Evolutionary conservation across 2,113 vertebrate species (phyloP).

Genomic region (Salvelinus namaycush): DNA sequence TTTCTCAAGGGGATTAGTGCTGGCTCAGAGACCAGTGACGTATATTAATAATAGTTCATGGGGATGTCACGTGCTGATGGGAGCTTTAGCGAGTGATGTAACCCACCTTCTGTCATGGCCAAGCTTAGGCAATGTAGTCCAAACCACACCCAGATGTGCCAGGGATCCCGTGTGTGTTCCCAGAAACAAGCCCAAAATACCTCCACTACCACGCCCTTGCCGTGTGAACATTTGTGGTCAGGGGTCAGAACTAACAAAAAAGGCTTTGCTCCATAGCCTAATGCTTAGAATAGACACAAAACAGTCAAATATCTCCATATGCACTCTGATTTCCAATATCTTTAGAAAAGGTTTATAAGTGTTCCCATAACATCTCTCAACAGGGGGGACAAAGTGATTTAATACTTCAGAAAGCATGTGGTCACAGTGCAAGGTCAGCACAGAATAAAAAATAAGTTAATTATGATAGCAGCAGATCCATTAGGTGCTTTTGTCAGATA

Average conservation of each 20-base stretch:
- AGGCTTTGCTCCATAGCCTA: not conserved
- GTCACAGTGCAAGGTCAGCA: no score
- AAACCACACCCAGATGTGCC: slow-evolving; percentile 26
- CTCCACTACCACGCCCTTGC: not conserved
- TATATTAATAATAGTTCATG: slow-evolving; percentile 26
- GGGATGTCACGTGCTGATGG: slow-evolving; percentile 12
- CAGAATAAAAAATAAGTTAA: no score
- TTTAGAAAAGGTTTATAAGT: not conserved
- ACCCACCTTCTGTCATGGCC: slow-evolving; percentile 30
- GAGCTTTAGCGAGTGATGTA: slow-evolving; percentile 37
- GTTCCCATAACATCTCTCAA: not conserved
- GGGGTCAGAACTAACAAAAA: not conserved
- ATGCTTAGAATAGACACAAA: no score
- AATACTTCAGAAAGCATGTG: no score
- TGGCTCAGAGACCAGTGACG: slow-evolving; percentile 16
- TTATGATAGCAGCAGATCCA: no score
- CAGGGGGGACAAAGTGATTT: not conserved
- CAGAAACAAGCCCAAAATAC: slow-evolving; percentile 16
- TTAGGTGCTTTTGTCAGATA: no score
- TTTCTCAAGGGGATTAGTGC: slow-evolving; percentile 12
- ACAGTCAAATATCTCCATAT: no score
- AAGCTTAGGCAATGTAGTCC: slow-evolving; percentile 7
- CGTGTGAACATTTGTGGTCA: not conserved
- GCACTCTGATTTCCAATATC: not conserved
- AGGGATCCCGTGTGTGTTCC: slow-evolving; percentile 15